Conservation (phyloP, 35 echinoderm and acorn worm genomes). For the Apostichopus parvimensis region DNA sequence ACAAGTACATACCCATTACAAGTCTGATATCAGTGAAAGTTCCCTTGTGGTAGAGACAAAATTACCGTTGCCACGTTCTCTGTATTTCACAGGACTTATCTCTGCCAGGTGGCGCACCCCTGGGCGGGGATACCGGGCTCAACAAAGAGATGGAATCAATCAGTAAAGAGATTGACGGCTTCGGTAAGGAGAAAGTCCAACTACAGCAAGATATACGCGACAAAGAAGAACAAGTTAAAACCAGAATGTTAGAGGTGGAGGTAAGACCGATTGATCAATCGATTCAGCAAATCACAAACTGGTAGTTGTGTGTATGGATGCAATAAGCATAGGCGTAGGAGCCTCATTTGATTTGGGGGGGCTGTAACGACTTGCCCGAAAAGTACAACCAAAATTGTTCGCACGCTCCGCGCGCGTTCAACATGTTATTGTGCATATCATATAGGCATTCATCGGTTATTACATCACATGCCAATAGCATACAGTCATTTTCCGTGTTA, state of each 20-base stretch:
- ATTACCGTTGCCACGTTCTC: neutral
- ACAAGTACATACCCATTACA: too few species aligned
- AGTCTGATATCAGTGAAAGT: too few species aligned
- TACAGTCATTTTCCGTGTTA: too few species aligned
- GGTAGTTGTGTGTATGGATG: too few species aligned
- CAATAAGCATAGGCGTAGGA: too few species aligned
- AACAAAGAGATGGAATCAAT: constrained; percentile 94
- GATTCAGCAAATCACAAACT: neutral
- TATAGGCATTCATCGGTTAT: too few species aligned
- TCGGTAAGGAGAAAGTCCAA: constrained; percentile 78
- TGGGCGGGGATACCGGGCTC: constrained; percentile 23
- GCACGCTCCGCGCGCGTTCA: too few species aligned
- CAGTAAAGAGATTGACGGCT: constrained; percentile 87
- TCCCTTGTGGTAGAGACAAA: neutral
- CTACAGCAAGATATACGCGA: constrained; percentile 82
- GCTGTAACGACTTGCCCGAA: too few species aligned
- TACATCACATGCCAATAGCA: too few species aligned
- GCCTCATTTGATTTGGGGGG: too few species aligned
- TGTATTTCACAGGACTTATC: constrained; percentile 1
- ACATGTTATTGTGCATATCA: too few species aligned
- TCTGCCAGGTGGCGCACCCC: neutral
- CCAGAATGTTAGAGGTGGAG: constrained; percentile 88
- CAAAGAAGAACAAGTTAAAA: constrained; percentile 86
- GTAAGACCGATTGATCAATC: constrained; percentile 25
- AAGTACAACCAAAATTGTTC: too few species aligned